Evolutionary conservation across 2,888 invertebrate species (phyloP).

Genomic region (Hypercompe scribonia): DNA sequence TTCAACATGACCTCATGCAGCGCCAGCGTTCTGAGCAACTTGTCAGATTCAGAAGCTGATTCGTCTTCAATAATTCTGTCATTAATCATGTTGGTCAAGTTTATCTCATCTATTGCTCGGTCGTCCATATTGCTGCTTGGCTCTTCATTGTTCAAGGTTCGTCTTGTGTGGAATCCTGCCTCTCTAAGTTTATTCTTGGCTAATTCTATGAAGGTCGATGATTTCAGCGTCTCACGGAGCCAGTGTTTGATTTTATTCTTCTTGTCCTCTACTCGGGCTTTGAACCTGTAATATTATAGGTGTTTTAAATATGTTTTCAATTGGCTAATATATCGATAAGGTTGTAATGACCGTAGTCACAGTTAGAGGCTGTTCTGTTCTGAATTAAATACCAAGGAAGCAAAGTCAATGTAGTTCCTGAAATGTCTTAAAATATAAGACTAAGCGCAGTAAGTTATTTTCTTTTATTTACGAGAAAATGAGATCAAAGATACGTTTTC

Average conservation of each 20-base stretch:
- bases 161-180: slow-evolving; percentile 65
- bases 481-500: no score
- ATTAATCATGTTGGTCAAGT: slow-evolving; percentile 73
- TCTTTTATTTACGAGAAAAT: no score
- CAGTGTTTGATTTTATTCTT: slow-evolving; percentile 79
- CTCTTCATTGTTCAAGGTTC: slow-evolving; percentile 34
- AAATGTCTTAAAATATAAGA: no score
- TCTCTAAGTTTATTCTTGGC: slow-evolving; percentile 75
- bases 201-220: slow-evolving; percentile 72
- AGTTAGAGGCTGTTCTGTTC: neutral
- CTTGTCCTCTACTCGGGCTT: slow-evolving; percentile 77
- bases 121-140: slow-evolving; percentile 61
- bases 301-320: neutral
- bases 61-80: slow-evolving; percentile 73
- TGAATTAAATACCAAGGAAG: neutral
- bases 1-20: slow-evolving; percentile 69
- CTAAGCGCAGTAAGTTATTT: no score
- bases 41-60: slow-evolving; percentile 67
- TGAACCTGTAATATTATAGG: slow-evolving; percentile 63
- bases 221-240: slow-evolving; percentile 76
- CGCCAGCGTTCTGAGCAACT: slow-evolving; percentile 69
- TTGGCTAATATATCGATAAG: no score
- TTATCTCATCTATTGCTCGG: slow-evolving; percentile 72
- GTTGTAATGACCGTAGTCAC: no score
- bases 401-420: no score